Percentiles rank a stretch among this genome's conserved stretches.
Evolutionary conservation across 2,797 vertebrate genomes (phyloP).

Genomic region (Percopsis omiscomaycus): DNA sequence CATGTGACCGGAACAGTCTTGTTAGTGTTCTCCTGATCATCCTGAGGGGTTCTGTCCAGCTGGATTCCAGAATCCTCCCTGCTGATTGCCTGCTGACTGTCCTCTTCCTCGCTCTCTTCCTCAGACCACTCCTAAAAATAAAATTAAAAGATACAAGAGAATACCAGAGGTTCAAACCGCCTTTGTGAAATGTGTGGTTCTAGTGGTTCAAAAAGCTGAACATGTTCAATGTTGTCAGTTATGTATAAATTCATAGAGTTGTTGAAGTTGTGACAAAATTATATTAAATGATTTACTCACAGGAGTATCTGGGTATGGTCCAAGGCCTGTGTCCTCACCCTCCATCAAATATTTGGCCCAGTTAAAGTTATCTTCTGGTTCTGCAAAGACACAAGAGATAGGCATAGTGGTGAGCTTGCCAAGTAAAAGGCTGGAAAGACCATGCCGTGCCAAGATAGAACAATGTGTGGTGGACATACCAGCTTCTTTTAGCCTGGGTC

Average conservation of each 20-base stretch:
- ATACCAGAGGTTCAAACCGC: not conserved
- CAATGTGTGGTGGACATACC: slow-evolving; percentile 71
- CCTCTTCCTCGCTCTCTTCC: slow-evolving; percentile 89
- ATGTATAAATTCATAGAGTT: no score
- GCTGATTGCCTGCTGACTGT: slow-evolving; percentile 87
- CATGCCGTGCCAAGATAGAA: not conserved
- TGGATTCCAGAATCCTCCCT: slow-evolving; percentile 98
- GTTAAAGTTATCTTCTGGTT: slow-evolving; percentile 88
- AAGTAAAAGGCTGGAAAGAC: not conserved
- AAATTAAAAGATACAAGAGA: not conserved
- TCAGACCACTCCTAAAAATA: slow-evolving; percentile 89
- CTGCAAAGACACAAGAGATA: slow-evolving; percentile 58
- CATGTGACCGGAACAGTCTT: slow-evolving; percentile 81
- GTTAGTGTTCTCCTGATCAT: slow-evolving; percentile 85
- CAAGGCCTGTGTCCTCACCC: slow-evolving; percentile 86
- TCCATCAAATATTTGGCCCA: slow-evolving; percentile 93
- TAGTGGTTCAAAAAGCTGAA: no score
- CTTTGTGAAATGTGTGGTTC: no score
- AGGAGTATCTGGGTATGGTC: slow-evolving; percentile 84
- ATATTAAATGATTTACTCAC: slow-evolving; percentile 77
- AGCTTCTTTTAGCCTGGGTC: slow-evolving; percentile 84
- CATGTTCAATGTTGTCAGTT: no score
- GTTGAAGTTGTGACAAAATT: no score
- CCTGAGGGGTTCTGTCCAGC: slow-evolving; percentile 90
- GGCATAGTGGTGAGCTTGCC: not conserved